Evolutionary conservation across 2,797 vertebrate species (phyloP), one percentile per base, ranked within the genome.

Genomic region (Leptoclinus maculatus): DNA sequence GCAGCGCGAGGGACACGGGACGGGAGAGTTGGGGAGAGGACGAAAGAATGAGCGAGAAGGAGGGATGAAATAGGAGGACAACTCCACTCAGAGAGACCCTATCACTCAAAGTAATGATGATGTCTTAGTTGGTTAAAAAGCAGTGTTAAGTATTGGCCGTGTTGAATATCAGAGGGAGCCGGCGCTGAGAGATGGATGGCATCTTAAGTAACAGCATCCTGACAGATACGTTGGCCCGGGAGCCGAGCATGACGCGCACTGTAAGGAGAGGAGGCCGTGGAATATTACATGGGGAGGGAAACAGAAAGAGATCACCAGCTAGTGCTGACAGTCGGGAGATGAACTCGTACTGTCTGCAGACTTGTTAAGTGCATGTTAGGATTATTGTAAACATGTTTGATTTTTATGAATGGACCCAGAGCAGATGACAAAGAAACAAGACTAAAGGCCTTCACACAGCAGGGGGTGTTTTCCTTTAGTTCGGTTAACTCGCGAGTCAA

Each of bases 101-200:
- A 94, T 95, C 91, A 73, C 85, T 95, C 93, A 94, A 93, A 94
- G 92, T 95, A 94, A 94, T 95, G 93, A 94, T 92, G 90, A 93
- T 93, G 89, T 93, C 83, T 88, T 91, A 94, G 94, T 95, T 95
- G 93, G 94, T 95, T 95, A 95, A 95, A 95, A 95, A 94, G 92
- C 92, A 87, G 89, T 91, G 88, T 87, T 90, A 86, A 87, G 87
- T 92, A 92, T 92, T 85, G 92, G 86, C 82, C 47, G 59, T 78
- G 90, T 76, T 88, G 89, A 84, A 82, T 83, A 91, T 90, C 84
- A 47, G 79, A 70, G 65, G 71, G 82, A 87, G 82, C 83, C 53
- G 83, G 82, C 79, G 73, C 49, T 9, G 71, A 82, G 88, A 92
- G 93, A 95, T 78, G 82, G 84, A 94, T 94, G 84, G 83, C 86